These are phyloP conservation scores for Chiloscyllium punctatum DNA, from an alignment of 2,797 vertebrate genomes.

Conservation along the genomic window DNA sequence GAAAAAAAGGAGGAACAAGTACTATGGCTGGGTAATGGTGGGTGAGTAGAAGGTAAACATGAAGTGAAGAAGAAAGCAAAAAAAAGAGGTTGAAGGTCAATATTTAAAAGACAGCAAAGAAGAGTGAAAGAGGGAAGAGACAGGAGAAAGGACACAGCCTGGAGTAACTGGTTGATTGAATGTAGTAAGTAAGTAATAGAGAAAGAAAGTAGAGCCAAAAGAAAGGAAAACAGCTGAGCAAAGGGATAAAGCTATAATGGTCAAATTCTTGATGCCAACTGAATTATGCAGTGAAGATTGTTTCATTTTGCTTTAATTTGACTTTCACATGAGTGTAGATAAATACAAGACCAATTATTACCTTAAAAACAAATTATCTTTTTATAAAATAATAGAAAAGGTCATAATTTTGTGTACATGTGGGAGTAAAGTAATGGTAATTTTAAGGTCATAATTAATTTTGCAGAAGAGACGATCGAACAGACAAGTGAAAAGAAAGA, in stretches of 20 bases:
- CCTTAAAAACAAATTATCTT: not conserved
- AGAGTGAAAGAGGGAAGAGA: not conserved
- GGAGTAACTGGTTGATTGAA: not conserved
- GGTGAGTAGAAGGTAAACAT: not conserved
- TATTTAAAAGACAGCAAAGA: not conserved
- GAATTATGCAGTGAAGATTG: not conserved
- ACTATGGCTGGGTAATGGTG: no score
- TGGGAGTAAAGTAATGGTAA: not conserved
- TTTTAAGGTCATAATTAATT: slow-evolving; percentile 38
- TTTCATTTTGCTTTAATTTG: not conserved
- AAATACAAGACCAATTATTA: not conserved
- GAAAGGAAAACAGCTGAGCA: not conserved
- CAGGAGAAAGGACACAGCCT: not conserved
- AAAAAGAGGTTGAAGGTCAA: not conserved
- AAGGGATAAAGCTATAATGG: not conserved
- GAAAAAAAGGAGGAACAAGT: not conserved
- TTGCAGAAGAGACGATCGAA: slow-evolving; percentile 93
- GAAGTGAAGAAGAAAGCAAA: not conserved
- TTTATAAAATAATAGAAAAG: not conserved
- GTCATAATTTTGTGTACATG: not conserved
- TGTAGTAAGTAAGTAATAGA: not conserved
- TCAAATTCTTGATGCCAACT: not conserved
- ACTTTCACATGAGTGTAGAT: not conserved
- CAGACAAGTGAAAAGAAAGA: slow-evolving; percentile 93
- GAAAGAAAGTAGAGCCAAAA: not conserved